These are phyloP conservation scores for rabbit (Oryctolagus cuniculus) DNA, from an alignment of 2,113 vertebrate genomes.

Conservation along the genomic window mOryCun1.1 NC_091444.1:53152001-53152500, in stretches of 20 bases:
- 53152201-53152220: too few relatives aligned
- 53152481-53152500: neutral
- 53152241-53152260: neutral
- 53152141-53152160: too few relatives aligned
- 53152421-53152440: rapidly evolving
- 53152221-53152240: neutral
- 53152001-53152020: too few relatives aligned
- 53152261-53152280: neutral
- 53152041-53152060: too few relatives aligned
- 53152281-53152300: neutral
- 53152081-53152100: too few relatives aligned
- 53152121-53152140: too few relatives aligned
- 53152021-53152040: too few relatives aligned
- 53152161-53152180: too few relatives aligned
- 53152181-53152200: too few relatives aligned
- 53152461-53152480: neutral
- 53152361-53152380: rapidly evolving
- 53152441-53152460: neutral
- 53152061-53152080: too few relatives aligned
- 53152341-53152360: rapidly evolving
- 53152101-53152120: too few relatives aligned
- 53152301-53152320: neutral
- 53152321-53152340: neutral
- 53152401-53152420: rapidly evolving
- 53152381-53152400: neutral